phyloP scores from a whole-genome alignment of 2,888 invertebrate species.

The Ectobius pallidus region DNA sequence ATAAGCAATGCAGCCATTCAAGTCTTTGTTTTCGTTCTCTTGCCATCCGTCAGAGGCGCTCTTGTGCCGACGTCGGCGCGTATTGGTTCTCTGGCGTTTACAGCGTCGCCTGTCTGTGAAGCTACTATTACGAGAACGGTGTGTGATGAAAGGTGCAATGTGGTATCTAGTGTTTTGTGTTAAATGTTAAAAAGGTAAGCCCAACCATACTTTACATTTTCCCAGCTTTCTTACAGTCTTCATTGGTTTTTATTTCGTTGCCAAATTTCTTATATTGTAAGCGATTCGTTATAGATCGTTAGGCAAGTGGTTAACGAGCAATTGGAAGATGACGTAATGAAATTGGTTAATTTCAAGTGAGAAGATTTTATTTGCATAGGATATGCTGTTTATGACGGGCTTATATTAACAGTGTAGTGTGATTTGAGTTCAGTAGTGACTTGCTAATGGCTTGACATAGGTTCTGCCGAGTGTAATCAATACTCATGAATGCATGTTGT shows the following conservation, averaged over 20 bases:
- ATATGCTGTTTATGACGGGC: no score
- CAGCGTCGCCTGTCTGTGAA: neutral
- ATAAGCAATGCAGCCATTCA: neutral
- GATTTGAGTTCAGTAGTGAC: no score
- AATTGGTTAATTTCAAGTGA: neutral
- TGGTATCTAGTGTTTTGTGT: neutral
- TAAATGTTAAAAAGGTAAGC: neutral
- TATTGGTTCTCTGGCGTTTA: neutral
- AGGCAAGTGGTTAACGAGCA: neutral
- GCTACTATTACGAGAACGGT: neutral
- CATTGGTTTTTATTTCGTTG: neutral
- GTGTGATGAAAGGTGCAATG: neutral
- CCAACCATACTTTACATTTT: no score
- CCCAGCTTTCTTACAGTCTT: no score
- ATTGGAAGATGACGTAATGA: neutral
- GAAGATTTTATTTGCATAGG: no score
- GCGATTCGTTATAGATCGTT: neutral
- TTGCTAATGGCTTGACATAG: no score
- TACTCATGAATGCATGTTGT: no score
- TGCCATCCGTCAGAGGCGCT: conserved; percentile 20
- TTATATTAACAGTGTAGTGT: no score
- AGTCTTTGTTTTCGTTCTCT: neutral
- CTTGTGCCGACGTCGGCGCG: neutral
- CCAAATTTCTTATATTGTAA: neutral
- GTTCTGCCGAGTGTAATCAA: no score